Evolutionary conservation across 2,113 vertebrate genomes (phyloP), one percentile per base, ranked within the genome.

Genomic region (Tragelaphus buxtoni): DNA sequence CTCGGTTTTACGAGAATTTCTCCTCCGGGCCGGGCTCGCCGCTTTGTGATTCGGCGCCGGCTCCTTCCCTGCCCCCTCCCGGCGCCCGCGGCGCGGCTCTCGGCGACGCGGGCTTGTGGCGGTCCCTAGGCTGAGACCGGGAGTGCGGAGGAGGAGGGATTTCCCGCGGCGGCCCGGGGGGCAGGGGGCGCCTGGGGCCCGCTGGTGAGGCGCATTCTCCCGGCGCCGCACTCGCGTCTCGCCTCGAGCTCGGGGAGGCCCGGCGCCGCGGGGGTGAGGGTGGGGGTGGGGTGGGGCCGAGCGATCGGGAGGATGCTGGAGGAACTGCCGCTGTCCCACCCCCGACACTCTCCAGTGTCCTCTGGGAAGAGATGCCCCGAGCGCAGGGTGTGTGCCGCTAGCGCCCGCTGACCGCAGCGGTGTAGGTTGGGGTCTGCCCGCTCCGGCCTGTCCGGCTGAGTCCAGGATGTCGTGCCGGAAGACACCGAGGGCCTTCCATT

Each of bases 31-130:
- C 49, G 10, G 94, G 92, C 94, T 96, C 63, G 65, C 61, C 12
- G 98, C 97, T 98, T 95, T 96, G 97, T 97, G 97, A 97, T 97
- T 96, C 90, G 90, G 97, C 95, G 93, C 95, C 89, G 53, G 89
- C 65, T 95, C 90, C 58, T 91, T 95, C 96, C 96, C 96, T 39
- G 61, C 92, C 96, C 96, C 93, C 89, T 95, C 94, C 85, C n/a
- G 90, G 96, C 92, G 88, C 90, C 96, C 76, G 94, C 95, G 47
- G 95, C 55, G 49, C 20, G 28, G 49, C 95, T 90, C 80, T 18
- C 3, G 88, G 88, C 39, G 83, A 74, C 65, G 95, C 94, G 47
- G 18, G 90, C 63, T 55, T 79, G 89, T 32, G 18, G 96, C 92
- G 49, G 58, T 95, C 94, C 93, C 92, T 49, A n/a, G 87, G 93